These are phyloP conservation scores for Fukomys damarensis DNA, from an alignment of 2,113 vertebrate species.

Conservation along the genomic window DNA sequence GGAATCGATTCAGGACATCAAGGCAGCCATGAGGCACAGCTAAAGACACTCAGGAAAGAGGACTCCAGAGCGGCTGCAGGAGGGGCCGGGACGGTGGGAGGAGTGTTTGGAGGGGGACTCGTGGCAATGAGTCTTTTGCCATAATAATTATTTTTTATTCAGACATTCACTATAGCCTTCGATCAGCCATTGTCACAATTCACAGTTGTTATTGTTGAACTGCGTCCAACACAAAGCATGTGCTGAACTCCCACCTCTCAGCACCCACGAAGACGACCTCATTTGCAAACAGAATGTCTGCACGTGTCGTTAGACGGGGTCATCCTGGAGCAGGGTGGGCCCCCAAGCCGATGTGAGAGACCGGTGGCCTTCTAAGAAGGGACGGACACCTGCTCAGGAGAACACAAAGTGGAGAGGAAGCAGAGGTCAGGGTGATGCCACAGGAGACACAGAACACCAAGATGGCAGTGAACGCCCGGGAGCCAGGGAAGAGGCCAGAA, in stretches of 20 bases:
- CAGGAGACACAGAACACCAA: background rate
- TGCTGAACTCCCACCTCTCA: background rate
- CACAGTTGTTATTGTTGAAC: background rate
- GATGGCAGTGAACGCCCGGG: background rate
- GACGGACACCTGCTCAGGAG: fast-evolving
- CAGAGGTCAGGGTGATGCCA: fast-evolving
- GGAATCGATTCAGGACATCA: too few species aligned
- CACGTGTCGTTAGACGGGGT: background rate
- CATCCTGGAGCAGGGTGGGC: background rate
- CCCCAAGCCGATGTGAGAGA: background rate
- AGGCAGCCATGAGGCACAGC: too few species aligned
- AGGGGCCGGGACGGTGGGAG: too few species aligned
- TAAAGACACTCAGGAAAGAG: too few species aligned
- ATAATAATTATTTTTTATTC: too few species aligned
- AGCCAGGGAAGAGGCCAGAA: background rate
- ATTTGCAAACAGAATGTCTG: background rate
- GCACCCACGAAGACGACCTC: background rate
- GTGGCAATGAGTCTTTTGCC: too few species aligned
- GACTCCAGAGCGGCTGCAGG: too few species aligned
- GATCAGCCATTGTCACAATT: background rate
- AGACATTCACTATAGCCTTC: too few species aligned
- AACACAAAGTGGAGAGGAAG: fast-evolving
- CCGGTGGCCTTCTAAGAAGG: background rate
- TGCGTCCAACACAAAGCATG: background rate
- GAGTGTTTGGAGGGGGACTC: too few species aligned